Evolutionary conservation across 2,113 vertebrate genomes (phyloP).

Genomic region (Stomatorhinus ivindoensis): DNA sequence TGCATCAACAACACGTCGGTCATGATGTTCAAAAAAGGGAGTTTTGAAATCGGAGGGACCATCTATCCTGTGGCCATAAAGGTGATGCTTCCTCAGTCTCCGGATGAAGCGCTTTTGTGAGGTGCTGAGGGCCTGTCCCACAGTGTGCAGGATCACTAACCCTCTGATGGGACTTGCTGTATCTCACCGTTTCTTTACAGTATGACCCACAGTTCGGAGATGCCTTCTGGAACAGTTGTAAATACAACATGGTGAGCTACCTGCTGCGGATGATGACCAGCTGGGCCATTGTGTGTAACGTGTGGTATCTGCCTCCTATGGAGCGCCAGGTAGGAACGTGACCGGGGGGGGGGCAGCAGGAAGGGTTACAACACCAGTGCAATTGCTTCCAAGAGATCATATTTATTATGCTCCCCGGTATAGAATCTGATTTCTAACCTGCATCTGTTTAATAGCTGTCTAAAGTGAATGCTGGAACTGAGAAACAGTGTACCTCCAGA

Average conservation of each 20-base stretch:
- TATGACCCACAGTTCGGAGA: constrained; percentile 93
- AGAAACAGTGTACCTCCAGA: background rate
- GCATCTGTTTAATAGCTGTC: background rate
- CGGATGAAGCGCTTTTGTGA: too few relatives aligned
- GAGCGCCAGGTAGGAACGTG: constrained; percentile 65
- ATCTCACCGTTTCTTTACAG: constrained; percentile 45
- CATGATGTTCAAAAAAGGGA: constrained; percentile 99
- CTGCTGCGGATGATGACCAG: constrained; percentile 90
- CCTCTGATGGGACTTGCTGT: background rate
- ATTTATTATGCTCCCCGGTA: background rate
- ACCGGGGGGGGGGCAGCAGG: background rate
- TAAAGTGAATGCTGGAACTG: too few relatives aligned
- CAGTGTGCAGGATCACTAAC: too few relatives aligned
- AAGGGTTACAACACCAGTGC: too few relatives aligned
- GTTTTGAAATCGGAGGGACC: constrained; percentile 90
- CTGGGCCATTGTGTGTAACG: constrained; percentile 92
- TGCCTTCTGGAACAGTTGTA: constrained; percentile 94
- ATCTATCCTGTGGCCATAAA: constrained; percentile 93
- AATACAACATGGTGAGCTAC: constrained; percentile 84
- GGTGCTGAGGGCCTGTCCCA: background rate
- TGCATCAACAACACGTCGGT: constrained; percentile 97
- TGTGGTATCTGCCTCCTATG: constrained; percentile 95
- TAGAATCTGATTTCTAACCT: background rate
- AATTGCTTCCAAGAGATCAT: background rate
- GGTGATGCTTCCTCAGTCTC: constrained; percentile 61